Evolutionary conservation across 1,140 invertebrate species (phyloP).

Genomic region (Hylyphantes graminicola): DNA sequence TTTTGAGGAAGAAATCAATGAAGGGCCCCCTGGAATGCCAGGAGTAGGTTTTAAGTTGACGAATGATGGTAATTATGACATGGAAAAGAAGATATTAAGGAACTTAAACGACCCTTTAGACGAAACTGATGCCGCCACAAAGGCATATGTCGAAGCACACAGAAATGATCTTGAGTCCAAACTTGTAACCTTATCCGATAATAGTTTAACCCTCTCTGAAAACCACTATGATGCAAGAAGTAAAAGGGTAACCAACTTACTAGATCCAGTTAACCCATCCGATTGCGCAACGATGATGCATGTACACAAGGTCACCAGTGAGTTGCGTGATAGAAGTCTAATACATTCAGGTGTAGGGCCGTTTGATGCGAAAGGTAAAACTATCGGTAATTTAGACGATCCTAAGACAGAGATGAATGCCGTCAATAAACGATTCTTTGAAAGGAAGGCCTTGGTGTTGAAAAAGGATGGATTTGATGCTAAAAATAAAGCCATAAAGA

Average conservation of each 20-base stretch:
- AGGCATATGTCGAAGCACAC: not conserved
- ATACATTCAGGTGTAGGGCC: no score
- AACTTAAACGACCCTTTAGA: no score
- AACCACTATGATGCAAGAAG: no score
- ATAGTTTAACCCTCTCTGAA: not conserved
- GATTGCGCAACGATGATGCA: no score
- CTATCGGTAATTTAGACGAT: not conserved
- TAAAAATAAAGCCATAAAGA: not conserved
- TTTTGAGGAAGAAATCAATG: slow-evolving; percentile 15
- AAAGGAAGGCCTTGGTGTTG: not conserved
- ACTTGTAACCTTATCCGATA: not conserved
- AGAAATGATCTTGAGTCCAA: not conserved
- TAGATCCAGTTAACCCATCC: no score
- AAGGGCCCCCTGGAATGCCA: not conserved
- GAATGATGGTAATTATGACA: slow-evolving; percentile 30
- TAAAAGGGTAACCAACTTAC: no score
- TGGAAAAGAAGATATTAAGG: slow-evolving; percentile 1
- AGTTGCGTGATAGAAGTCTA: no score
- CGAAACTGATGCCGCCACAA: not conserved
- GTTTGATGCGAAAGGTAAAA: slow-evolving; percentile 8
- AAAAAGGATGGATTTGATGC: not conserved
- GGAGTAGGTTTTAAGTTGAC: slow-evolving; percentile 13
- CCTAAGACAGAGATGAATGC: not conserved
- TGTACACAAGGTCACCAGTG: no score
- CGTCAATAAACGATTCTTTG: not conserved